Conservation (phyloP, 1,140 invertebrate genomes). For the Eubasilissa regina region DNA sequence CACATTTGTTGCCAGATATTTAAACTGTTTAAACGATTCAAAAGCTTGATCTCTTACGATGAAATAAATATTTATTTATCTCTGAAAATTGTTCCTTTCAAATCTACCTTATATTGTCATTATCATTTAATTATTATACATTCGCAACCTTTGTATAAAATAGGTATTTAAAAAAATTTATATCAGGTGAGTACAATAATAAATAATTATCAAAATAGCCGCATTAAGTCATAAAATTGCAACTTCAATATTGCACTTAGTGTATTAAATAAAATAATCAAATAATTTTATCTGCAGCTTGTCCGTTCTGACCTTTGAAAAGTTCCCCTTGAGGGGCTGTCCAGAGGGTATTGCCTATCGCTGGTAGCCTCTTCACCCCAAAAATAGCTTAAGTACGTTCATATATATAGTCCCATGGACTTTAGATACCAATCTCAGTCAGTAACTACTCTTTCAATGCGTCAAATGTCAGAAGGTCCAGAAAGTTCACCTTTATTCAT, state of each 20-base stretch:
- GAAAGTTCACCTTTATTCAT: constrained; percentile 25
- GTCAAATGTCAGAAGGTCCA: constrained; percentile 28
- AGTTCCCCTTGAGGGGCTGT: constrained; percentile 12
- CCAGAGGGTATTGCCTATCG: neutral
- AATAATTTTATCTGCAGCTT: neutral
- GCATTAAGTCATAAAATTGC: neutral
- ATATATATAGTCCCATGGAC: neutral
- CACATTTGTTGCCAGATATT: too few relatives aligned
- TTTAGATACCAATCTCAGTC: constrained; percentile 38
- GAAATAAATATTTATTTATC: too few relatives aligned
- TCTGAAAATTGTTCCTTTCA: too few relatives aligned
- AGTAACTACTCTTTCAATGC: constrained; percentile 39
- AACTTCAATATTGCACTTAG: neutral
- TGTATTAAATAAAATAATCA: too few relatives aligned
- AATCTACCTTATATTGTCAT: too few relatives aligned
- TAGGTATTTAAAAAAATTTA: too few relatives aligned
- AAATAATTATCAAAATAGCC: too few relatives aligned
- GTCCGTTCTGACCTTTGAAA: constrained; percentile 15
- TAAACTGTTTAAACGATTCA: too few relatives aligned
- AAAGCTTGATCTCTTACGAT: too few relatives aligned
- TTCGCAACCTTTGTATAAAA: too few relatives aligned
- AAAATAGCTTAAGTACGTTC: neutral
- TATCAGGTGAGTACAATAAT: too few relatives aligned
- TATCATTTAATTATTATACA: too few relatives aligned
- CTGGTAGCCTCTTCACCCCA: constrained; percentile 14